Conservation (phyloP, 2,888 invertebrate species). For the Ectemnius lituratus region DNA sequence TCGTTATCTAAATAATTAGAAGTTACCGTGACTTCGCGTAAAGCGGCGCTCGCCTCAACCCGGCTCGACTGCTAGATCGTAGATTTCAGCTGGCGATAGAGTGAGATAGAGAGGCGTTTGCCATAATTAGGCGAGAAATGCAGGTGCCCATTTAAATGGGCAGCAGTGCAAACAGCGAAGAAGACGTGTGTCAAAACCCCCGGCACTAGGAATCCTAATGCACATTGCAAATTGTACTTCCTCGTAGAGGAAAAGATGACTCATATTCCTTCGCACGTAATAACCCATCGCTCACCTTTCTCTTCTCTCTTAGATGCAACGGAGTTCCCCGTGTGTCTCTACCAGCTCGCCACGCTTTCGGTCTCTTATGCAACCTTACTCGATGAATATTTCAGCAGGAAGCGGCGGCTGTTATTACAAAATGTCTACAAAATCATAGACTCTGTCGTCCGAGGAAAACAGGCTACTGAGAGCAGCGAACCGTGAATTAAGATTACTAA, state of each 20-base stretch:
- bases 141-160: conserved; percentile 65
- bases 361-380: conserved; percentile 28
- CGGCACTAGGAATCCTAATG: not conserved
- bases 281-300: not conserved
- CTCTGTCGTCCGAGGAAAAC: conserved; percentile 1
- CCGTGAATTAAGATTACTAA: not conserved
- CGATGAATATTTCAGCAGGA: conserved; percentile 19
- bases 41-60: conserved; percentile 54
- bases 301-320: not conserved
- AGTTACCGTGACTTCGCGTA: conserved; percentile 72
- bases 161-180: conserved; percentile 44
- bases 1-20: conserved; percentile 66
- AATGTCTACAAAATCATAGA: not conserved
- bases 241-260: conserved; percentile 10
- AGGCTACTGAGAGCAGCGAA: not conserved
- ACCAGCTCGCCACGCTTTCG: conserved; percentile 35
- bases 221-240: conserved; percentile 11
- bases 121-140: conserved; percentile 70
- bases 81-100: conserved; percentile 57
- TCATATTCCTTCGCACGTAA: not conserved
- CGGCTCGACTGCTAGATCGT: conserved; percentile 65
- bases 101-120: conserved; percentile 19
- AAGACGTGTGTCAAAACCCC: conserved; percentile 64
- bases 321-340: not conserved
- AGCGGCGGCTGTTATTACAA: not conserved